Conservation (phyloP, 2,888 invertebrate genomes). For the Drosophila buzzatii region DNA sequence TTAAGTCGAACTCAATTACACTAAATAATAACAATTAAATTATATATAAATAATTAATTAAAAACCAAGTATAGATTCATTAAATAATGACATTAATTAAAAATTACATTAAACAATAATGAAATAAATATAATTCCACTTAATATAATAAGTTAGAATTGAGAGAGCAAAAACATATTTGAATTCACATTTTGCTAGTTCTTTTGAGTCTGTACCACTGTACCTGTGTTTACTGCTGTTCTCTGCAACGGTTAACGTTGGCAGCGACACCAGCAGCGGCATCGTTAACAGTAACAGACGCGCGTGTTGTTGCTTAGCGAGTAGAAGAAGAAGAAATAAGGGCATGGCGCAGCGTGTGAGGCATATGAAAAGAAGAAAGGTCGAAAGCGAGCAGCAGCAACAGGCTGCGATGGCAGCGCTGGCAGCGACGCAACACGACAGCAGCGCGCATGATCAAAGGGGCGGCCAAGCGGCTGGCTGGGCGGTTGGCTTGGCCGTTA, state of each 20-base stretch:
- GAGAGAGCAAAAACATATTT: background rate
- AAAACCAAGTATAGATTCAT: too few relatives aligned
- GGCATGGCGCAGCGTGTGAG: conserved; percentile 66
- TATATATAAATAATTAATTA: background rate
- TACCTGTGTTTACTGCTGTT: conserved; percentile 30
- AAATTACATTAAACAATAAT: too few relatives aligned
- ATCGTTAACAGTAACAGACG: conserved; percentile 62
- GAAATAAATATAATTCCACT: background rate
- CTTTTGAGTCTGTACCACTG: conserved; percentile 27
- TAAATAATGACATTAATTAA: too few relatives aligned
- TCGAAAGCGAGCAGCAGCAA: conserved; percentile 66
- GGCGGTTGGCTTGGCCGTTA: conserved; percentile 65
- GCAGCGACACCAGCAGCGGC: conserved; percentile 23
- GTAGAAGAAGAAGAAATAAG: conserved; percentile 63
- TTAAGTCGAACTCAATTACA: background rate
- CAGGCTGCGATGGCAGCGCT: conserved; percentile 1
- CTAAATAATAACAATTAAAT: background rate
- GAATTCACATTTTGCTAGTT: background rate
- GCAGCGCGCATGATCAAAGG: conserved; percentile 12
- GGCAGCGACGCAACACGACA: background rate
- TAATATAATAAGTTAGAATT: background rate
- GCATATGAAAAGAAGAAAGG: conserved; percentile 70
- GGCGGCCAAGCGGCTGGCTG: conserved; percentile 42
- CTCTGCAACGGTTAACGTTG: conserved; percentile 28
- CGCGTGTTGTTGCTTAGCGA: conserved; percentile 59